Percentiles rank a stretch among this genome's conserved stretches.
Evolutionary conservation across 2,113 vertebrate genomes (phyloP).

Genomic region (Hypanus sabinus): DNA sequence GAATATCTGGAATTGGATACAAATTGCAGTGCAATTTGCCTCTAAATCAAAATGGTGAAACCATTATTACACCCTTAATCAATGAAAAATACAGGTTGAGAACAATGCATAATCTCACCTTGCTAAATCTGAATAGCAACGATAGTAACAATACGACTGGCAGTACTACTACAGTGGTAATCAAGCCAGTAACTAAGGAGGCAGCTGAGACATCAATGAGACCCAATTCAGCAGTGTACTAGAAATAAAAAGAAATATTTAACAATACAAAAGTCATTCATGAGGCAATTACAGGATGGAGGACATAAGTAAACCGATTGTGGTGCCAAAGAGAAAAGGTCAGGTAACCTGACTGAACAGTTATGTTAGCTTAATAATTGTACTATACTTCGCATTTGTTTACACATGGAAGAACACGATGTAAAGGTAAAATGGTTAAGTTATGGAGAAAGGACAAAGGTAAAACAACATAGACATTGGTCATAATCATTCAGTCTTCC

Average conservation of each 20-base stretch:
- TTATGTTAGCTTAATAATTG: too few species aligned
- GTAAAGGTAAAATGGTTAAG: not conserved
- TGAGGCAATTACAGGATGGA: not conserved
- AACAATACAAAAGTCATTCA: not conserved
- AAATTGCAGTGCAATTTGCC: not conserved
- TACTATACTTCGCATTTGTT: not conserved
- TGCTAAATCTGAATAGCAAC: constrained; percentile 57
- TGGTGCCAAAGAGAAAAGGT: not conserved
- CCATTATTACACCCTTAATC: not conserved
- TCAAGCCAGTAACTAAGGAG: constrained; percentile 51
- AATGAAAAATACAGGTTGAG: not conserved
- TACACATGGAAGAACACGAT: not conserved
- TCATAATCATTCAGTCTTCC: too few species aligned
- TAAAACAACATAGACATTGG: too few species aligned
- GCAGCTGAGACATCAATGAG: constrained; percentile 45
- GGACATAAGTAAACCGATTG: not conserved
- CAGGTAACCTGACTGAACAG: too few species aligned
- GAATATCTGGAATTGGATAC: not conserved
- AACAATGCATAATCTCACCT: constrained; percentile 43
- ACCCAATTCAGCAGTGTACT: constrained; percentile 51
- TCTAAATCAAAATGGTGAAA: not conserved
- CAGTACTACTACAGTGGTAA: constrained; percentile 51
- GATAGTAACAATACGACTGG: constrained; percentile 55
- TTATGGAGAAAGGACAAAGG: too few species aligned
- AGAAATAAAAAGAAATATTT: constrained; percentile 38